Conservation (phyloP, 2,113 vertebrate species). For the Chloropsis hardwickii region DNA sequence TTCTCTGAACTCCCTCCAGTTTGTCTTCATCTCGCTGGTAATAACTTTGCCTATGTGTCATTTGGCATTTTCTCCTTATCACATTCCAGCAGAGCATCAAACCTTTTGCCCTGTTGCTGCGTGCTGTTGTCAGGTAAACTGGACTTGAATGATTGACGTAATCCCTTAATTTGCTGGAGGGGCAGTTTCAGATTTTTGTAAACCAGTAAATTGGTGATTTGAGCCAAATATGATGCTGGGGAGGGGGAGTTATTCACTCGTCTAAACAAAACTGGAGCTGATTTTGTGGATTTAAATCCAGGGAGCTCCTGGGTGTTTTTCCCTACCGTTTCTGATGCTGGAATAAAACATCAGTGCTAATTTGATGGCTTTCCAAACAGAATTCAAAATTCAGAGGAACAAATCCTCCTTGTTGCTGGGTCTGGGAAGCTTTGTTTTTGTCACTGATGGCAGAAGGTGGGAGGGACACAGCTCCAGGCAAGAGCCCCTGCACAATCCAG, state of each 20-base stretch:
- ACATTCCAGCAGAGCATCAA: conserved; percentile 61
- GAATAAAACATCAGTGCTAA: conserved; percentile 21
- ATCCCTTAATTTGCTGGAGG: conserved; percentile 60
- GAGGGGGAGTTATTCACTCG: conserved; percentile 11
- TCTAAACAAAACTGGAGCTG: conserved; percentile 42
- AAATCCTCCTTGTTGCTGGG: neutral
- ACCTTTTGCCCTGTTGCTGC: conserved; percentile 60
- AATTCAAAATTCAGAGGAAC: neutral
- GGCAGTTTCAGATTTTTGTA: conserved; percentile 59
- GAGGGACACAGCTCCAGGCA: neutral
- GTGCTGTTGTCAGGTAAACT: conserved; percentile 49
- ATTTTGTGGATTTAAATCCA: conserved; percentile 39
- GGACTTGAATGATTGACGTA: conserved; percentile 59
- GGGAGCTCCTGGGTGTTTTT: conserved; percentile 22
- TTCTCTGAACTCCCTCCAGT: conserved; percentile 64
- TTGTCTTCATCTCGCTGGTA: conserved; percentile 50
- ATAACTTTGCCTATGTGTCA: conserved; percentile 61
- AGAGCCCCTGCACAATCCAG: neutral
- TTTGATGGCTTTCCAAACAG: conserved; percentile 19
- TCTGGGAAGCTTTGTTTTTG: neutral
- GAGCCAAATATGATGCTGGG: conserved; percentile 41
- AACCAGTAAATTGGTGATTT: conserved; percentile 35
- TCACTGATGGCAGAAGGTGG: neutral
- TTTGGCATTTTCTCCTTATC: conserved; percentile 64
- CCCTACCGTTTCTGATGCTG: neutral